Conservation (phyloP, 2,888 invertebrate genomes). For the Nowickia ferox region DNA sequence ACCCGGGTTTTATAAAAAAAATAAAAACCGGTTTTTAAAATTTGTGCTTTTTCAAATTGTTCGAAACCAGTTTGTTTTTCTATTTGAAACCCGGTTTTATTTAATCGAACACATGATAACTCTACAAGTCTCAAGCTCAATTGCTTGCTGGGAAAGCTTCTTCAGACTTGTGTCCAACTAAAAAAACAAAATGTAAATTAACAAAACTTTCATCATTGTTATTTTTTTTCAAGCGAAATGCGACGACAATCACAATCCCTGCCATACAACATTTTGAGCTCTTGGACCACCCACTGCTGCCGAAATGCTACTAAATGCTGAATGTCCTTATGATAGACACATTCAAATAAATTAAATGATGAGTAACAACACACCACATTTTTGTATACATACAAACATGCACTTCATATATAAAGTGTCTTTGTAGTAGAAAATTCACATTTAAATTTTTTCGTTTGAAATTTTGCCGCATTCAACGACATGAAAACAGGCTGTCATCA, state of each 20-base stretch:
- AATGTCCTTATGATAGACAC: neutral
- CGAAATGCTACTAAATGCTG: conserved; percentile 7
- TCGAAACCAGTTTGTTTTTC: too few relatives aligned
- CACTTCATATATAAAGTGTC: neutral
- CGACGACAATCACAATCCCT: conserved; percentile 2
- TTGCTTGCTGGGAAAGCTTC: too few relatives aligned
- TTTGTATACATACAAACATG: neutral
- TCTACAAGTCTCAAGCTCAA: too few relatives aligned
- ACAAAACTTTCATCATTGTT: neutral
- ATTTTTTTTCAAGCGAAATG: too few relatives aligned
- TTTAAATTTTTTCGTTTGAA: neutral
- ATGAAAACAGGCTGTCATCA: conserved; percentile 61
- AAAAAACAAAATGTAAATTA: neutral
- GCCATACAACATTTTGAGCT: conserved; percentile 18
- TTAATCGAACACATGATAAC: too few relatives aligned
- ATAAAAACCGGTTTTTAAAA: too few relatives aligned
- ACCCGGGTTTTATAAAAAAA: too few relatives aligned
- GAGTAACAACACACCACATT: neutral
- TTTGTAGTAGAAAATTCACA: neutral
- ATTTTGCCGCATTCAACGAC: conserved; percentile 57
- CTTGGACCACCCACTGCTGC: conserved; percentile 33
- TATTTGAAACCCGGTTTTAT: too few relatives aligned
- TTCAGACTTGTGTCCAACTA: too few relatives aligned
- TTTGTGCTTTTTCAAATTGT: too few relatives aligned
- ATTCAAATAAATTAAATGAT: neutral